These are phyloP conservation scores for Ariolimax columbianus DNA, from an alignment of 2,888 invertebrate genomes.

Conservation along the genomic window DNA sequence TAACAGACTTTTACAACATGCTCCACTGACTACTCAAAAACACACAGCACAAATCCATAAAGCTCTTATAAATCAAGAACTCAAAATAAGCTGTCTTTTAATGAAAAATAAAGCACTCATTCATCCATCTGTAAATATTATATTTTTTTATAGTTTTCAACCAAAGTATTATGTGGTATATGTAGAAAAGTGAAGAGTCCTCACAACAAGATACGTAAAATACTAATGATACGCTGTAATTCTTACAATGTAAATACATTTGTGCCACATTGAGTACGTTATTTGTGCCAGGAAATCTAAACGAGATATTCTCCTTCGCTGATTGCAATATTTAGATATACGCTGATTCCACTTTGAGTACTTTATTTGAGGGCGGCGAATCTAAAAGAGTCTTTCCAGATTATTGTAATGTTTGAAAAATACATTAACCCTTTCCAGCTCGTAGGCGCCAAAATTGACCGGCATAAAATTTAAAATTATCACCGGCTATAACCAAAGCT, in stretches of 20 bases:
- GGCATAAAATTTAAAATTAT: too few species aligned
- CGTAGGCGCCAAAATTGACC: too few species aligned
- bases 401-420: too few species aligned
- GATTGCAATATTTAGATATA: neutral
- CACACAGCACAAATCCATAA: neutral
- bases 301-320: too few species aligned
- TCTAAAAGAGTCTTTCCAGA: neutral
- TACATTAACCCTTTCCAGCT: too few species aligned
- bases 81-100: neutral
- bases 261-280: neutral
- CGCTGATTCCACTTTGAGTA: neutral
- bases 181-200: neutral
- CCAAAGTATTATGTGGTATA: neutral
- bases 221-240: neutral
- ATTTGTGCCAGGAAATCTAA: too few species aligned
- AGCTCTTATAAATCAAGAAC: neutral
- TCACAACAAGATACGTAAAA: neutral
- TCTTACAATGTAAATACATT: neutral
- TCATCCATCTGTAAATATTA: neutral
- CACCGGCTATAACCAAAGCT: too few species aligned
- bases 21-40: too few species aligned
- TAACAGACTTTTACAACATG: too few species aligned
- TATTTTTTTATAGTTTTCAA: neutral
- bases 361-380: neutral
- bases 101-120: neutral